A percentile compares a stretch with the other conserved stretches of the same genome.
These are phyloP conservation scores for Epinotia ramella DNA, from an alignment of 2,888 invertebrate genomes.

Conservation along the genomic window DNA sequence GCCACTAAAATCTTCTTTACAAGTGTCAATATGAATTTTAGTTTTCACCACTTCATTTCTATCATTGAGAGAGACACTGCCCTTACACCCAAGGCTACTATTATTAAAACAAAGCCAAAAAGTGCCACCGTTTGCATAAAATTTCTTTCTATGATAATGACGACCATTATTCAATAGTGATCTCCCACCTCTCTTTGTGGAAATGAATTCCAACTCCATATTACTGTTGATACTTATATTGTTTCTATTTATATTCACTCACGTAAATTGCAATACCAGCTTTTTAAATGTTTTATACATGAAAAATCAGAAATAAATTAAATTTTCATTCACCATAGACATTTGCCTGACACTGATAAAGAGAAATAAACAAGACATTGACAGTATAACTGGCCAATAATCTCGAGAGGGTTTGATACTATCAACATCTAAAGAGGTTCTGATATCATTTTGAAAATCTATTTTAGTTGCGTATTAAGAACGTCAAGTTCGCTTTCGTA, in stretches of 20 bases:
- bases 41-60: slow-evolving; percentile 6
- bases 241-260: too few relatives aligned
- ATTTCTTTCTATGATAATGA: slow-evolving; percentile 1
- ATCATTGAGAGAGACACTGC: slow-evolving; percentile 3
- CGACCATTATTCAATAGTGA: background rate
- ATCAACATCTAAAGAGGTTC: too few relatives aligned
- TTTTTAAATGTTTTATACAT: too few relatives aligned
- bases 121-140: background rate
- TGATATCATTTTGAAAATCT: too few relatives aligned
- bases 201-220: slow-evolving; percentile 10
- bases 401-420: background rate
- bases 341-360: too few relatives aligned
- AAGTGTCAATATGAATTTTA: background rate
- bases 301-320: too few relatives aligned
- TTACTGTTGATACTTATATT: too few relatives aligned
- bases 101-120: slow-evolving; percentile 11
- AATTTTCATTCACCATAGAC: too few relatives aligned
- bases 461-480: too few relatives aligned
- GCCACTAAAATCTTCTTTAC: background rate
- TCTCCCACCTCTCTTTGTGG: slow-evolving; percentile 5
- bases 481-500: too few relatives aligned
- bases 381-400: background rate
- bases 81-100: background rate
- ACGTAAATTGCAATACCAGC: too few relatives aligned
- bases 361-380: too few relatives aligned